Evolutionary conservation across 1,140 invertebrate genomes (phyloP).

Genomic region (Neocloeon triangulifer): DNA sequence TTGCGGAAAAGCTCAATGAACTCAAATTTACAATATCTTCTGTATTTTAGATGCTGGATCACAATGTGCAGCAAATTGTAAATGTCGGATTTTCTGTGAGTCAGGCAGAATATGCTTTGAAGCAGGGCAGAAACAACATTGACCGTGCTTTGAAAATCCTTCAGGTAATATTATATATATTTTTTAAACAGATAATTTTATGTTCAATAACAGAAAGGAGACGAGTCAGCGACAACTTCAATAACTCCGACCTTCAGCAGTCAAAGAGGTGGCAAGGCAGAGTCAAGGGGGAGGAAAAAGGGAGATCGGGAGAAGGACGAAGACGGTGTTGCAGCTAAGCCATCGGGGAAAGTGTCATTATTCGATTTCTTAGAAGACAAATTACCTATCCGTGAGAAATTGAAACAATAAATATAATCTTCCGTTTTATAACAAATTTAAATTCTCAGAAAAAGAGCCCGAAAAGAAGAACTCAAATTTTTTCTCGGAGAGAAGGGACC

Average conservation of each 20-base stretch:
- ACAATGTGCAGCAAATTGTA: conserved; percentile 56
- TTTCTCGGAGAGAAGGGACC: no score
- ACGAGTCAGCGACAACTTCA: neutral
- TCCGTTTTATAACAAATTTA: no score
- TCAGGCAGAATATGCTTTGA: conserved; percentile 48
- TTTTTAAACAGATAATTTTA: neutral
- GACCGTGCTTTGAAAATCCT: conserved; percentile 42
- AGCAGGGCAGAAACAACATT: conserved; percentile 46
- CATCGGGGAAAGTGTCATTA: conserved; percentile 59
- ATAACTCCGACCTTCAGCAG: neutral
- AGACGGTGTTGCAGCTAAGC: conserved; percentile 27
- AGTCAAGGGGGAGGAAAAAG: conserved; percentile 25
- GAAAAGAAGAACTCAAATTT: no score
- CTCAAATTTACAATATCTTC: conserved; percentile 1
- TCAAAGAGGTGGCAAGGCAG: neutral
- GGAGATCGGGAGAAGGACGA: conserved; percentile 18
- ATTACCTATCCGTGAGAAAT: conserved; percentile 37
- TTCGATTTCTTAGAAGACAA: conserved; percentile 76
- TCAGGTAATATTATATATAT: conserved; percentile 21
- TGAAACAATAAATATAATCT: no score
- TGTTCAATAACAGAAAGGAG: neutral
- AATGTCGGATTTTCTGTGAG: conserved; percentile 57
- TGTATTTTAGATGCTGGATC: conserved; percentile 34
- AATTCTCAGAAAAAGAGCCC: conserved; percentile 3
- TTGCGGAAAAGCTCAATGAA: neutral